These are phyloP conservation scores for Chlorospingus semifuscus DNA, from an alignment of 2,797 vertebrate genomes.

Conservation along the genomic window DNA sequence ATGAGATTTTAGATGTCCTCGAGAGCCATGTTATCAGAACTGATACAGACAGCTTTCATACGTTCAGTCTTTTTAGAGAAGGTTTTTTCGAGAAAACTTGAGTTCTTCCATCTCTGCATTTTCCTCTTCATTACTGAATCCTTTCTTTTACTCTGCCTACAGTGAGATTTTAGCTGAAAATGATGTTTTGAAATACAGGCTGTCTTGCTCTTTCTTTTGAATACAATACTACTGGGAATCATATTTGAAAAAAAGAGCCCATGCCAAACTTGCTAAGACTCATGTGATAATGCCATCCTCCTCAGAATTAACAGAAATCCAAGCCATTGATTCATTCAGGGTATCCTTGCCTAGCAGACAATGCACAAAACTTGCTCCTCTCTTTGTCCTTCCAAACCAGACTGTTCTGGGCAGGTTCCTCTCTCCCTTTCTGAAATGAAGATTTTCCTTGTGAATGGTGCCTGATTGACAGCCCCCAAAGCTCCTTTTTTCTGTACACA, in stretches of 20 bases:
- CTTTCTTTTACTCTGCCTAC: neutral
- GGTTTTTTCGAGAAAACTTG: constrained; percentile 28
- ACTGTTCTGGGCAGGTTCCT: neutral
- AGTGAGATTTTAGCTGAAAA: constrained; percentile 31
- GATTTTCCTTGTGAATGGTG: neutral
- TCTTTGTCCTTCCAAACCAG: neutral
- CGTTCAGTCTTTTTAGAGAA: neutral
- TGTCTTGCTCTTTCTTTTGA: neutral
- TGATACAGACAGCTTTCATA: constrained; percentile 12
- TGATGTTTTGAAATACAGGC: neutral
- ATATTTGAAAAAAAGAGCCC: neutral
- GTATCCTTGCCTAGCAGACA: neutral
- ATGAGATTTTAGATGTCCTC: neutral
- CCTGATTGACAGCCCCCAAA: neutral
- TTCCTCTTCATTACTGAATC: neutral
- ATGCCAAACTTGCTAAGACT: neutral
- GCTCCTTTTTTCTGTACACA: neutral
- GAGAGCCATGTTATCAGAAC: neutral
- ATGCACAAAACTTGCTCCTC: neutral
- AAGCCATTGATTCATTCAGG: neutral
- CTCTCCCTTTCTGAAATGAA: neutral
- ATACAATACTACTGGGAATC: neutral
- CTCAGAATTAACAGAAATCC: neutral
- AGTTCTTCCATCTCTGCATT: neutral
- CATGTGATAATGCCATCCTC: neutral